Conservation (phyloP, 1,140 invertebrate species). For the Dendrolimus kikuchii region DNA sequence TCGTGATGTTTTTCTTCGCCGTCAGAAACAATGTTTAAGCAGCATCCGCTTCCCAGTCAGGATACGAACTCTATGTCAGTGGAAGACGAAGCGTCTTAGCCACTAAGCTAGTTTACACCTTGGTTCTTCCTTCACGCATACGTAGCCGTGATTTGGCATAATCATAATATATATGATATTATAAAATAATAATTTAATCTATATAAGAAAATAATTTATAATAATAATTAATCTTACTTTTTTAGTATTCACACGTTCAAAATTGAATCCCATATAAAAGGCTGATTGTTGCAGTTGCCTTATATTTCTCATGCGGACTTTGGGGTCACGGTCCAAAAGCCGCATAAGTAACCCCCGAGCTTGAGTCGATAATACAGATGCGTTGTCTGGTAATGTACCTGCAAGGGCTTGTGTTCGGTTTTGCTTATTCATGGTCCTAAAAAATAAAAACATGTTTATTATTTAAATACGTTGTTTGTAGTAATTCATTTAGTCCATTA, state of each 20-base stretch:
- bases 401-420: constrained; percentile 11
- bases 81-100: too few relatives aligned
- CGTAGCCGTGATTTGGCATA: too few relatives aligned
- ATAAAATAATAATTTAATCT: too few relatives aligned
- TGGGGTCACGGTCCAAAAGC: constrained; percentile 53
- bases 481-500: too few relatives aligned
- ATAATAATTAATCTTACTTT: constrained; percentile 32
- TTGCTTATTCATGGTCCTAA: constrained; percentile 4
- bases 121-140: too few relatives aligned
- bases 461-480: too few relatives aligned
- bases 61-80: too few relatives aligned
- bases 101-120: too few relatives aligned
- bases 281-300: constrained; percentile 62
- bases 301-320: constrained; percentile 53
- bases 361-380: constrained; percentile 29
- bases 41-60: too few relatives aligned
- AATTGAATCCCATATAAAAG: constrained; percentile 68
- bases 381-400: constrained; percentile 38
- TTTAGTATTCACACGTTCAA: constrained; percentile 58
- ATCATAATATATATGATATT: too few relatives aligned
- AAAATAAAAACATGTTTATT: constrained; percentile 4
- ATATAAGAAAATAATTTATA: neutral
- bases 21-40: too few relatives aligned
- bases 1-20: too few relatives aligned
- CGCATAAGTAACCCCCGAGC: constrained; percentile 52